Conservation (phyloP, 2,113 vertebrate species). For the Spea bombifrons region DNA sequence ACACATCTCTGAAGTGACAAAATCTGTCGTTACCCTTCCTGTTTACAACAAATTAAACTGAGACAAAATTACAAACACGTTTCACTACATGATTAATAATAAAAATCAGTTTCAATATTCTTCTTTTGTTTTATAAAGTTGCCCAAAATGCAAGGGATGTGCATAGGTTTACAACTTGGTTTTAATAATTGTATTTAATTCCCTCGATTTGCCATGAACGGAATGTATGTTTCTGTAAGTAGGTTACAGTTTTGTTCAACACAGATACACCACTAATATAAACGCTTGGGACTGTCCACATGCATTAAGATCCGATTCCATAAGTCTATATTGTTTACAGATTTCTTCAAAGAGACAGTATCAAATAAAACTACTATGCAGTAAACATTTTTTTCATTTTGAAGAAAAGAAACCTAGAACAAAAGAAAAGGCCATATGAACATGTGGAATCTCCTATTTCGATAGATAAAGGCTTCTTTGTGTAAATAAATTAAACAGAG, state of each 20-base stretch:
- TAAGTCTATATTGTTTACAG: slow-evolving; percentile 87
- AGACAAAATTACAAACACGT: slow-evolving; percentile 94
- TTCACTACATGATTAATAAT: slow-evolving; percentile 90
- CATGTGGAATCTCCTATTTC: slow-evolving; percentile 66
- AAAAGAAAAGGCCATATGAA: slow-evolving; percentile 69
- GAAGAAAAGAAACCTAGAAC: not conserved
- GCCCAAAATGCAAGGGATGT: slow-evolving; percentile 92
- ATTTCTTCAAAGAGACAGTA: slow-evolving; percentile 97
- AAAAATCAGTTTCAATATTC: slow-evolving; percentile 82
- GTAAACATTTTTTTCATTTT: slow-evolving; percentile 19
- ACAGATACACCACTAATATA: slow-evolving; percentile 89
- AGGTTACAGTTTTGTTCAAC: slow-evolving; percentile 83
- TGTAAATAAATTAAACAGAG: slow-evolving; percentile 81
- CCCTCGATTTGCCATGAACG: slow-evolving; percentile 81
- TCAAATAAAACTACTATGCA: slow-evolving; percentile 60
- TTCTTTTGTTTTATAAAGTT: slow-evolving; percentile 82
- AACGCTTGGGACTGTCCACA: slow-evolving; percentile 94
- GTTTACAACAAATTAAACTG: slow-evolving; percentile 87
- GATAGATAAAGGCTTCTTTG: slow-evolving; percentile 70
- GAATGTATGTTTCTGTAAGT: slow-evolving; percentile 82
- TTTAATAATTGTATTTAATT: slow-evolving; percentile 78
- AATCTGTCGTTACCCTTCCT: slow-evolving; percentile 76
- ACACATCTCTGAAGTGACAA: slow-evolving; percentile 87
- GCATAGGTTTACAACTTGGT: slow-evolving; percentile 89
- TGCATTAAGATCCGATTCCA: slow-evolving; percentile 94